Evolutionary conservation across 2,113 vertebrate species (phyloP).

Genomic region (Elachura formosa): DNA sequence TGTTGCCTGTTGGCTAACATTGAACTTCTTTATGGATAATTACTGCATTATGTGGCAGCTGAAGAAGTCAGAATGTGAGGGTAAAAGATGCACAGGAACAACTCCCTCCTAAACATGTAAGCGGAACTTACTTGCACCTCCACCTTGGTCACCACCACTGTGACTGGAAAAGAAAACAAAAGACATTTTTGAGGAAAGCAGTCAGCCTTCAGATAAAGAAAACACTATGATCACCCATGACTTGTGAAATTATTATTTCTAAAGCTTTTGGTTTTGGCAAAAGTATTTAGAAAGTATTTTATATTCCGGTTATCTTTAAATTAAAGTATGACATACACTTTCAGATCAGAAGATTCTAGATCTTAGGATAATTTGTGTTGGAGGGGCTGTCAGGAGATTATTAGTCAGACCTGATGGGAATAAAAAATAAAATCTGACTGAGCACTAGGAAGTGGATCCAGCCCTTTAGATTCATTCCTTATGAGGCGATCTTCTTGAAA

Average conservation of each 20-base stretch:
- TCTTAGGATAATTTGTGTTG: not conserved
- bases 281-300: not conserved
- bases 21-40: not conserved
- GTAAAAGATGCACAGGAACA: not conserved
- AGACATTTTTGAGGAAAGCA: not conserved
- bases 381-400: not conserved
- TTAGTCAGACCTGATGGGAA: not conserved
- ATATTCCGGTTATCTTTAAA: not conserved
- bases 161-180: constrained; percentile 54
- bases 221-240: not conserved
- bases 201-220: not conserved
- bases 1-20: not conserved
- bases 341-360: too few relatives aligned
- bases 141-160: constrained; percentile 38
- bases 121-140: constrained; percentile 73
- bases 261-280: not conserved
- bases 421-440: not conserved
- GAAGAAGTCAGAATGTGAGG: not conserved
- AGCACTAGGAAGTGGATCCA: not conserved
- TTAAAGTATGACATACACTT: not conserved
- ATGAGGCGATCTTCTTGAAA: not conserved
- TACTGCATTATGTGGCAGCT: not conserved
- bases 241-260: not conserved
- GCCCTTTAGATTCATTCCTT: not conserved
- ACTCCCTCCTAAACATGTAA: not conserved